Conservation (phyloP, 2,113 vertebrate species). For the Uropsilus gracilis region DNA sequence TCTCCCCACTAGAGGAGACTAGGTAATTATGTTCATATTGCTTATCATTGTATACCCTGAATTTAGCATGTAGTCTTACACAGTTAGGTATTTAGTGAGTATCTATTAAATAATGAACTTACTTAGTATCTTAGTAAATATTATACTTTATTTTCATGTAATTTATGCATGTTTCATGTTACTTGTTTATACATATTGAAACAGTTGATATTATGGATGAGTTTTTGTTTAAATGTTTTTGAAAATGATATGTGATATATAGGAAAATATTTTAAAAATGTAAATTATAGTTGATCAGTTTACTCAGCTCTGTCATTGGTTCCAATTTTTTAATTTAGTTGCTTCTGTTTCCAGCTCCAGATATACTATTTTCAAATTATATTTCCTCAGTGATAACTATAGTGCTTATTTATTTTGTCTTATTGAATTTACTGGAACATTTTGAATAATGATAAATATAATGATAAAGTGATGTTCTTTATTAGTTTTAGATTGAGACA, state of each 20-base stretch:
- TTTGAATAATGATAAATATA: slow-evolving; percentile 13
- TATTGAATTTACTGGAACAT: background rate
- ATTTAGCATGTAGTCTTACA: background rate
- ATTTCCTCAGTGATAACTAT: background rate
- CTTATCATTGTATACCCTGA: background rate
- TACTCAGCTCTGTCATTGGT: background rate
- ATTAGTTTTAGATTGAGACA: background rate
- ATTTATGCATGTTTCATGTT: background rate
- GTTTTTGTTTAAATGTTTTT: background rate
- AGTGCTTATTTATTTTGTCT: background rate
- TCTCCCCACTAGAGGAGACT: background rate
- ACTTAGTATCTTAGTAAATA: background rate
- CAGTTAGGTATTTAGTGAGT: background rate
- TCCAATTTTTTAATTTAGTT: background rate
- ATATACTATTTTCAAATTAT: background rate
- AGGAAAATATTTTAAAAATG: background rate
- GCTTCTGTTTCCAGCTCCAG: background rate
- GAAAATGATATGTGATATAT: background rate
- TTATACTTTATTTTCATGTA: background rate
- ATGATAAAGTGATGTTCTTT: background rate
- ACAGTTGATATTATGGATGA: background rate
- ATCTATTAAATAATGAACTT: background rate
- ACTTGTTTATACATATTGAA: background rate
- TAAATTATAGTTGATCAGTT: background rate
- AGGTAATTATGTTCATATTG: background rate